phyloP scores from a whole-genome alignment of 2,888 invertebrate species.

The Thalpophila matura region DNA sequence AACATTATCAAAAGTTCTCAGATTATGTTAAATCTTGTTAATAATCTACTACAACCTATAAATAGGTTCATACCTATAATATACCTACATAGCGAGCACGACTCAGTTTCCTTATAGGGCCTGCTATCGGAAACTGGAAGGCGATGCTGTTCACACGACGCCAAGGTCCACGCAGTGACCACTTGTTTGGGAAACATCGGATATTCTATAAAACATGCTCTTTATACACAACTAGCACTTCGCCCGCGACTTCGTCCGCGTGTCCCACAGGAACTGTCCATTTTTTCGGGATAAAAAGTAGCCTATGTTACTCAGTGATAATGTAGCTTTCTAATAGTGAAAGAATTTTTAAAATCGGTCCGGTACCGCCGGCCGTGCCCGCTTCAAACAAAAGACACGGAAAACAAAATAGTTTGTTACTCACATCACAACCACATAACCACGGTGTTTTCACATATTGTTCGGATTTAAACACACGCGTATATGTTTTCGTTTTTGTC shows the following conservation, averaged over 20 bases:
- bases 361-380: neutral
- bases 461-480: neutral
- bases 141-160: slow-evolving; percentile 52
- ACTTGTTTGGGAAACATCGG: slow-evolving; percentile 11
- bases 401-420: slow-evolving; percentile 4
- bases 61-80: slow-evolving; percentile 8
- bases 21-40: neutral
- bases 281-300: too few species aligned
- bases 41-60: neutral
- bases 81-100: slow-evolving; percentile 29
- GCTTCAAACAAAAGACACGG: slow-evolving; percentile 3
- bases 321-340: too few species aligned
- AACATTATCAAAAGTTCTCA: neutral
- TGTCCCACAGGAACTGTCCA: too few species aligned
- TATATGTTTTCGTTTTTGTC: neutral
- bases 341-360: too few species aligned
- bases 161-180: slow-evolving; percentile 48
- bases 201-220: slow-evolving; percentile 9
- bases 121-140: slow-evolving; percentile 48
- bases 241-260: too few species aligned
- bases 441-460: slow-evolving; percentile 5
- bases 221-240: too few species aligned
- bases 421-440: neutral
- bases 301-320: too few species aligned
- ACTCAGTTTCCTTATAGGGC: slow-evolving; percentile 56